Evolutionary conservation across 2,113 vertebrate genomes (phyloP), one percentile per base, ranked within the genome.

Genomic region (Corythaeola cristata): DNA sequence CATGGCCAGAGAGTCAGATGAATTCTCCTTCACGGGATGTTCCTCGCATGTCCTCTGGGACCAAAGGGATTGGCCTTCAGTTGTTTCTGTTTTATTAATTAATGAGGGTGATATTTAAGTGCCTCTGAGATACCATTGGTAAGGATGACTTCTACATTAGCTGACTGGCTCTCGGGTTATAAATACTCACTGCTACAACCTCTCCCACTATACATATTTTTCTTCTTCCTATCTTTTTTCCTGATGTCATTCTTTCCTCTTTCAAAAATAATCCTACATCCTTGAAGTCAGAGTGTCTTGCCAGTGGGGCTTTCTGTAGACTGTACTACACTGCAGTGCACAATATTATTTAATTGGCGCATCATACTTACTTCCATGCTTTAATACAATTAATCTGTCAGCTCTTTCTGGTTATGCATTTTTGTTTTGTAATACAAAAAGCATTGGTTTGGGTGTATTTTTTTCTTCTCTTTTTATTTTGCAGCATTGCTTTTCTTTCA

Each of bases 41-140:
- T 90, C 60, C 53, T 91, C 88, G 47, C 11, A 23, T 3, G 8
- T 62, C 78, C 47, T 39, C 80, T 77, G 86, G 83, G 56, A 88
- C 63, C 50, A 83, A 92, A 94, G 21, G 50, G 47, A 74, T 91
- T 90, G 80, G 66, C 86, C 68, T 90, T 90, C 68, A 62, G 16
- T 45, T 79, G 49, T 72, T 94, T 55, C 23, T 62, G 45, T 52
- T 94, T 92, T 93, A 58, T 96, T 93, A 81, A 88, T 63, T 94
- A 90, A 72, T 76, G 74, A 56, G 32, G 39, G 64, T 91, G 77
- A 92, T 87, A 85, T 80, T 90, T 87, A 88, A 92, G 60, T 92
- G 41, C 53, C 82, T 97, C 71, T n/a, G 59, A 96, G 77, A 90
- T 93, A 81, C 60, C n/a, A 71, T 62, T 52, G 55, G 18, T 84